These are phyloP conservation scores for Drosophila monieri DNA, from an alignment of 2,888 invertebrate species.

Conservation along the genomic window DNA sequence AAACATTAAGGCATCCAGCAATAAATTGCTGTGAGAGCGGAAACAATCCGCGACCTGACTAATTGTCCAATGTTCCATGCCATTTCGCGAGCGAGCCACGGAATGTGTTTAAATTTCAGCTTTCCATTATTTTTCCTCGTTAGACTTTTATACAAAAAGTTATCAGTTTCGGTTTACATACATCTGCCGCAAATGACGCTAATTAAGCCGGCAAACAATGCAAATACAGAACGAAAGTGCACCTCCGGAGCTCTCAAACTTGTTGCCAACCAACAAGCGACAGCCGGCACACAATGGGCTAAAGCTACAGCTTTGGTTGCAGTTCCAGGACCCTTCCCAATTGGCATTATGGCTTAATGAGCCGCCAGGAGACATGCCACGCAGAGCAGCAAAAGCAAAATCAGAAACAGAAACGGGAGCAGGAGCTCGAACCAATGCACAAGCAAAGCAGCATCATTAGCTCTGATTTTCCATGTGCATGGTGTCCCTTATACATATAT, in stretches of 20 bases:
- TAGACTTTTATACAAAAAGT: constrained; percentile 2
- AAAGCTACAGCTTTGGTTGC: constrained; percentile 12
- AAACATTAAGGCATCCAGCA: constrained; percentile 21
- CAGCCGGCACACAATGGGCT: constrained; percentile 8
- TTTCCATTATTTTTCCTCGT: neutral
- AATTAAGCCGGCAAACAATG: constrained; percentile 59
- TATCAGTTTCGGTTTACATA: constrained; percentile 11
- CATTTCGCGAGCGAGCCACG: neutral
- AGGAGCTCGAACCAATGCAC: neutral
- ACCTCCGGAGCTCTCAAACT: constrained; percentile 13
- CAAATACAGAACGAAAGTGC: constrained; percentile 43
- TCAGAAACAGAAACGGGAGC: neutral
- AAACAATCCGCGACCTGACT: constrained; percentile 17
- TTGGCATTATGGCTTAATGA: constrained; percentile 67
- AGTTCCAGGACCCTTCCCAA: constrained; percentile 25
- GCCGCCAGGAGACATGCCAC: constrained; percentile 39
- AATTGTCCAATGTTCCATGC: constrained; percentile 9
- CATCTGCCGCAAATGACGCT: constrained; percentile 35
- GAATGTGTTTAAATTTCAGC: constrained; percentile 5
- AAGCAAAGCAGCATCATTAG: constrained; percentile 45
- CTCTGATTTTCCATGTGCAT: constrained; percentile 34
- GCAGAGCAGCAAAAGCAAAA: constrained; percentile 21
- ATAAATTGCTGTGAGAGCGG: constrained; percentile 31
- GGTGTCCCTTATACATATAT: neutral
- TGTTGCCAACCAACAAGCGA: constrained; percentile 35